These are phyloP conservation scores for Eupeodes latifasciatus DNA, from an alignment of 2,888 invertebrate species.

Conservation along the genomic window DNA sequence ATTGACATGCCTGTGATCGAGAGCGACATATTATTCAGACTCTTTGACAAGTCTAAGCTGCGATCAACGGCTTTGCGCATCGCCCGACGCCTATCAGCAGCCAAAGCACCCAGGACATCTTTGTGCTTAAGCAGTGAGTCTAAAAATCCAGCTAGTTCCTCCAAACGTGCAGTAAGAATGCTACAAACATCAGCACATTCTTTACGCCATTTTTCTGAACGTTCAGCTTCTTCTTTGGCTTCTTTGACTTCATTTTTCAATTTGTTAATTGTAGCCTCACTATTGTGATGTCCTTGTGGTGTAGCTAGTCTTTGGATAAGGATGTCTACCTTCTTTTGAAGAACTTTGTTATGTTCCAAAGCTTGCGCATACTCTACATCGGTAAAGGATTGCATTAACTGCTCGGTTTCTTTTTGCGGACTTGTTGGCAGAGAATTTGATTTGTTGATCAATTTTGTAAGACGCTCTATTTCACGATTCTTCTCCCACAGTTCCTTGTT, in stretches of 20 bases:
- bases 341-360: constrained; percentile 81
- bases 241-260: constrained; percentile 79
- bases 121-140: constrained; percentile 86
- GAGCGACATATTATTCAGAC: constrained; percentile 83
- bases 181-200: constrained; percentile 82
- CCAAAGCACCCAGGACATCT: constrained; percentile 85
- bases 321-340: constrained; percentile 82
- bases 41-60: constrained; percentile 85
- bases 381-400: constrained; percentile 81
- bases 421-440: constrained; percentile 71
- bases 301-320: constrained; percentile 80
- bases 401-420: constrained; percentile 75
- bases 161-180: constrained; percentile 85
- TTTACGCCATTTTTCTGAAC: constrained; percentile 81
- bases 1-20: constrained; percentile 82
- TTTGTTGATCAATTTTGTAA: constrained; percentile 82
- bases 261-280: constrained; percentile 78
- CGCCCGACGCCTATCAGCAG: constrained; percentile 85
- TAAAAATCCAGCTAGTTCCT: constrained; percentile 87
- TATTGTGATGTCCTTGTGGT: constrained; percentile 76
- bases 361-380: constrained; percentile 81
- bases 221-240: constrained; percentile 80
- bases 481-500: constrained; percentile 87
- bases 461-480: constrained; percentile 86
- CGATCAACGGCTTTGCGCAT: constrained; percentile 86